Evolutionary conservation across 1,140 invertebrate genomes (phyloP).

Genomic region (Camponotus pennsylvanicus): DNA sequence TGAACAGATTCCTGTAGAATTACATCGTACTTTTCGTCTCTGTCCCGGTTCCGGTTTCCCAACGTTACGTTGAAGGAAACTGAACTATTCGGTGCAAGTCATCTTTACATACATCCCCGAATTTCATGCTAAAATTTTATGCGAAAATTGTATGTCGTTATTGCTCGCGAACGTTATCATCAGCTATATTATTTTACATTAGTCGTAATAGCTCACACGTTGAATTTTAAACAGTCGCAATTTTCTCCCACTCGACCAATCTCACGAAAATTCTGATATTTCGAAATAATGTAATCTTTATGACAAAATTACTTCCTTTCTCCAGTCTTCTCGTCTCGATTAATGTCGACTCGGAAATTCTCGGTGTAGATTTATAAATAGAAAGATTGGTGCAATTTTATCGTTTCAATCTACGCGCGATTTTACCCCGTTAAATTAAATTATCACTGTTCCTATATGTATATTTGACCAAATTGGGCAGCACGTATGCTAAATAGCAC

Average conservation of each 20-base stretch:
- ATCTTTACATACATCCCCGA: not conserved
- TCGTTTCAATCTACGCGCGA: conserved; percentile 40
- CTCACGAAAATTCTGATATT: conserved; percentile 44
- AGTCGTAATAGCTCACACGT: conserved; percentile 12
- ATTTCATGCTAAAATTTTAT: not conserved
- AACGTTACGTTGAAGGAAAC: not conserved
- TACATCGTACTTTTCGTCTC: conserved; percentile 19
- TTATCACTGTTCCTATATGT: not conserved
- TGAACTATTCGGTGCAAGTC: not conserved
- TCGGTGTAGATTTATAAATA: not conserved
- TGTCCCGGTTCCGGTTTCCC: not conserved
- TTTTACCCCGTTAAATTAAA: conserved; percentile 35
- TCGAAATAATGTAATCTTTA: conserved; percentile 43
- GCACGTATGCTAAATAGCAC: not conserved
- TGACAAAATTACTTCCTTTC: conserved; percentile 42
- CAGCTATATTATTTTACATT: conserved; percentile 21
- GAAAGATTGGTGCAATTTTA: conserved; percentile 44
- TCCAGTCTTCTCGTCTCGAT: not conserved
- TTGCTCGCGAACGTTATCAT: not conserved
- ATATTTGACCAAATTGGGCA: not conserved
- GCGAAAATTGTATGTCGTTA: conserved; percentile 2
- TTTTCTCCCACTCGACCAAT: conserved; percentile 18
- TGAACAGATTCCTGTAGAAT: conserved; percentile 35
- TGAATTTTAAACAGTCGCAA: conserved; percentile 29
- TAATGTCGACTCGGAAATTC: not conserved